A percentile compares a stretch with the other conserved stretches of the same genome.
phyloP scores from a whole-genome alignment of 2,113 vertebrate genomes.

The Typhlomys cinereus region DNA sequence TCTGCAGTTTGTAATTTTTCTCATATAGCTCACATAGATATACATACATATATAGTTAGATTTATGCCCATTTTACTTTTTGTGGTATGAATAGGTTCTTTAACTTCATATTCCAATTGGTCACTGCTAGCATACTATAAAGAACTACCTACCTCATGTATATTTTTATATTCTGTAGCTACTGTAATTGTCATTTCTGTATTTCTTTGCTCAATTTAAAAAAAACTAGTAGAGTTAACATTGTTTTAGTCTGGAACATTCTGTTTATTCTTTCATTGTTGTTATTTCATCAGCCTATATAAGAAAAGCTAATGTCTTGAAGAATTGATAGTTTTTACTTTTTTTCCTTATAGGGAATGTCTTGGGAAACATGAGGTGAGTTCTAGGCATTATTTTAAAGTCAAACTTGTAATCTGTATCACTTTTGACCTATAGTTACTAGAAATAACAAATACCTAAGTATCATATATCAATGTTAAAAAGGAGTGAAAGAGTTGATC shows the following conservation, averaged over 20 bases:
- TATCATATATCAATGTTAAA: background rate
- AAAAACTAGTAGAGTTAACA: background rate
- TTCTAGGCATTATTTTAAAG: conserved; percentile 49
- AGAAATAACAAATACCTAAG: conserved; percentile 33
- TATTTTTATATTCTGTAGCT: conserved; percentile 10
- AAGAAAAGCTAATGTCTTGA: too few relatives aligned
- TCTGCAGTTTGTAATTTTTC: background rate
- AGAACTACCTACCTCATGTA: background rate
- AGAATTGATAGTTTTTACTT: conserved; percentile 55
- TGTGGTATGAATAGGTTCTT: background rate
- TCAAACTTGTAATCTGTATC: background rate
- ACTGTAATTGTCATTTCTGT: background rate
- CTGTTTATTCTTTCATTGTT: too few relatives aligned
- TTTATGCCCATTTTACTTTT: conserved; percentile 14
- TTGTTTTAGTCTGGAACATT: too few relatives aligned
- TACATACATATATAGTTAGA: background rate
- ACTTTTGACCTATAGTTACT: conserved; percentile 7
- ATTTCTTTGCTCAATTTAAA: conserved; percentile 43
- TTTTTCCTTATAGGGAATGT: conserved; percentile 83
- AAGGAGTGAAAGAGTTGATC: background rate
- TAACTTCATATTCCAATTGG: background rate
- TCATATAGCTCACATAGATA: background rate
- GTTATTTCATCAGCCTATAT: too few relatives aligned
- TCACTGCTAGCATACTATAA: conserved; percentile 21
- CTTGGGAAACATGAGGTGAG: conserved; percentile 89